Percentiles rank a stretch among this genome's conserved stretches.
Evolutionary conservation across 2,797 vertebrate genomes (phyloP).

Genomic region (Zonotrichia albicollis): DNA sequence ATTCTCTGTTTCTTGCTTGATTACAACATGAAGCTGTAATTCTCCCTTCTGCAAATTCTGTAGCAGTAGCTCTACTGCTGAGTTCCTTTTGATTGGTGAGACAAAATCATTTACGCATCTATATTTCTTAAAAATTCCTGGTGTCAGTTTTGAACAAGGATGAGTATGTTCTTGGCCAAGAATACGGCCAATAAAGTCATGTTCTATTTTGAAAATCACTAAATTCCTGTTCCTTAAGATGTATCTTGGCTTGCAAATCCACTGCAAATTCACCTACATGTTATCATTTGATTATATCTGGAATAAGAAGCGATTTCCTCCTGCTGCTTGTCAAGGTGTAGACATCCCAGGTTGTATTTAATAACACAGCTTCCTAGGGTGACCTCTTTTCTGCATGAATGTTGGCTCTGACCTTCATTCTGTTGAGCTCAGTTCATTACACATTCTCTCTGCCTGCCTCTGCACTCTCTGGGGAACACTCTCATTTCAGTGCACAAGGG

Average conservation of each 20-base stretch:
- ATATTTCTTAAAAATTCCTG: neutral
- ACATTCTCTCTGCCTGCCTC: slow-evolving; percentile 23
- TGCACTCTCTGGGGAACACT: slow-evolving; percentile 16
- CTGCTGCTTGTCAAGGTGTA: slow-evolving; percentile 31
- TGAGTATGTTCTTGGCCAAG: neutral
- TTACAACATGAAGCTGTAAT: neutral
- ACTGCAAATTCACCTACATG: neutral
- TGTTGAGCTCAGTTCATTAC: slow-evolving; percentile 40
- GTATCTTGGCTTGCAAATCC: neutral
- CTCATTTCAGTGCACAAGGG: neutral
- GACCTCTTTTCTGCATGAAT: slow-evolving; percentile 9
- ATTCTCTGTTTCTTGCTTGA: neutral
- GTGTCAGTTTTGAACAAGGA: neutral
- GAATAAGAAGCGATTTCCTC: neutral
- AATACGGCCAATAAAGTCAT: neutral
- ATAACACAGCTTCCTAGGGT: slow-evolving; percentile 16
- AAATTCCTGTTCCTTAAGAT: neutral
- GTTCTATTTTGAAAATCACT: neutral
- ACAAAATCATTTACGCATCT: neutral
- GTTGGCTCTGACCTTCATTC: slow-evolving; percentile 48
- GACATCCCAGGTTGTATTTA: neutral
- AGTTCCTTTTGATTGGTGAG: neutral
- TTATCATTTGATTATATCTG: neutral
- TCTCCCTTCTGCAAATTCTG: neutral
- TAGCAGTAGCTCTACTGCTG: neutral